Evolutionary conservation across 2,888 invertebrate species (phyloP), one percentile per base, ranked within the genome.

Genomic region (Andrena hattorfiana): DNA sequence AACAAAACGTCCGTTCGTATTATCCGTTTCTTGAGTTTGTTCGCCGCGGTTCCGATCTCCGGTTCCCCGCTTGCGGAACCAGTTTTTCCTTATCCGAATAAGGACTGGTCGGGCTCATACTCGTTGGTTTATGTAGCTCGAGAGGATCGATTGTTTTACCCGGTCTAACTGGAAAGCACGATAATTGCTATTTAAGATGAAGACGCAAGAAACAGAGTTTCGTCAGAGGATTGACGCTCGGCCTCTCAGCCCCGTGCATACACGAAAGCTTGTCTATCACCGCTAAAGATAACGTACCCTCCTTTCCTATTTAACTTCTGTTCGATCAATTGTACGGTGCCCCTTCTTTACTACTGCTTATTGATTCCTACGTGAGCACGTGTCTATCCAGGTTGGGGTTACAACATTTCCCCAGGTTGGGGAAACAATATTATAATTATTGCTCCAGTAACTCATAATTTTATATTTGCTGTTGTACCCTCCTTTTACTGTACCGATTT

Each of bases 71-170:
- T 74, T 32, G 80, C 69, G 81, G 79, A 79, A 88, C 88, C 86
- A 88, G 86, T 88, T 88, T 88, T 88, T 88, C 88, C 88, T 73
- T 83, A 76, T 83, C 81, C 82, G 78, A 83, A 85, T 78, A 82
- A 88, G 85, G 88, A 86, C 88, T 78, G 88, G 85, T 88, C 86
- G 82, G 16, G 72, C 84, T 83, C 73, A 66, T 75, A 51, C 80
- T 62, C 72, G 87, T 77, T 73, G 72, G 75, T 86, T 87, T 84
- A 77, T 63, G 64, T 77, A 75, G 82, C 84, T 54, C 59, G 75
- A 35, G 78, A 63, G 79, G 26, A 49, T 49, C 82, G 86, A 88
- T 88, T 88, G 88, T 88, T 88, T 86, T 82, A 87, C 84, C 72
- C 71, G 79, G 75, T 69, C 68, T 77, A 86, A 81, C 86, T 84